Evolutionary conservation across 1,140 invertebrate genomes (phyloP).

Genomic region (Dryas iulia): DNA sequence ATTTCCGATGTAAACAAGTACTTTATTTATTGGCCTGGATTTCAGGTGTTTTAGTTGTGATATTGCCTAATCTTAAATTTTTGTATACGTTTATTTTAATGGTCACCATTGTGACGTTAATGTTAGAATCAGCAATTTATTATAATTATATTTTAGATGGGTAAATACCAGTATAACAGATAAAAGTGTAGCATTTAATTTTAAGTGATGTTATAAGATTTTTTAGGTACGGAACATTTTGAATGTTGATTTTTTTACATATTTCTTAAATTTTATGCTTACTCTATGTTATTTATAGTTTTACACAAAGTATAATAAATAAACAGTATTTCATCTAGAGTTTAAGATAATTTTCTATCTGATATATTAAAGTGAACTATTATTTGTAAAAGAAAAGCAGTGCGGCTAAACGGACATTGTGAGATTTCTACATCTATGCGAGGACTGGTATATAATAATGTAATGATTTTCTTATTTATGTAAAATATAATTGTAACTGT

Average conservation of each 20-base stretch:
- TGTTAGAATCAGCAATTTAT: slow-evolving; percentile 61
- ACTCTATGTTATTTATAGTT: slow-evolving; percentile 61
- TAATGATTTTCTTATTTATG: slow-evolving; percentile 76
- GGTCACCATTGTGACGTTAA: slow-evolving; percentile 69
- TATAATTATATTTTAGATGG: slow-evolving; percentile 57
- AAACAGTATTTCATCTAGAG: slow-evolving; percentile 74
- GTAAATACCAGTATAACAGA: slow-evolving; percentile 50
- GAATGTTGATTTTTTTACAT: slow-evolving; percentile 62
- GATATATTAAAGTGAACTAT: slow-evolving; percentile 31
- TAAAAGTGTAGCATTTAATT: slow-evolving; percentile 47
- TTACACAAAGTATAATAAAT: slow-evolving; percentile 65
- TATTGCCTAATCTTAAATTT: slow-evolving; percentile 73
- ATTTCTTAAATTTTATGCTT: slow-evolving; percentile 47
- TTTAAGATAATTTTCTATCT: slow-evolving; percentile 54
- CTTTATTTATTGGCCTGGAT: slow-evolving; percentile 64
- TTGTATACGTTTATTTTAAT: slow-evolving; percentile 77
- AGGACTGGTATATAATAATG: slow-evolving; percentile 47
- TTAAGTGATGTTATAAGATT: slow-evolving; percentile 35
- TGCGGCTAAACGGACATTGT: slow-evolving; percentile 31
- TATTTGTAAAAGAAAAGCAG: slow-evolving; percentile 11
- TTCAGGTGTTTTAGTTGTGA: slow-evolving; percentile 73
- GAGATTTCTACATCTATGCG: slow-evolving; percentile 49
- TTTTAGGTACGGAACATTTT: slow-evolving; percentile 43
- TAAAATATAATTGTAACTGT: slow-evolving; percentile 72
- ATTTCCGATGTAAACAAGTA: slow-evolving; percentile 19